Evolutionary conservation across 2,797 vertebrate species (phyloP).

Genomic region (Parambassis ranga): DNA sequence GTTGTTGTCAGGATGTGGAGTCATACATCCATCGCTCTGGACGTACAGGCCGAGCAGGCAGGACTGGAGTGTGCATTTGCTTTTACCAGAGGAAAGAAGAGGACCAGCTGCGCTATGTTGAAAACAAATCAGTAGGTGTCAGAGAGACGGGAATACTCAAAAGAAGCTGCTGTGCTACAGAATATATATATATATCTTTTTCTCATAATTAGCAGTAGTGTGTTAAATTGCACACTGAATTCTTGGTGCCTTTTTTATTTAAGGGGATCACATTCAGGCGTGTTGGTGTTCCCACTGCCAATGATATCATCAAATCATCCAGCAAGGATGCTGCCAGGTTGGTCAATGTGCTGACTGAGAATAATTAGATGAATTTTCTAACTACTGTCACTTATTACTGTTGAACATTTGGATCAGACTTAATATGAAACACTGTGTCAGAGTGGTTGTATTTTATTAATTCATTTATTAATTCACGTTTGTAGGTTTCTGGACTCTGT

Average conservation of each 20-base stretch:
- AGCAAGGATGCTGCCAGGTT: slow-evolving; percentile 93
- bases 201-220: not conserved
- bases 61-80: slow-evolving; percentile 93
- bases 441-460: too few relatives aligned
- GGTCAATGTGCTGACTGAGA: slow-evolving; percentile 6
- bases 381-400: too few relatives aligned
- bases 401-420: too few relatives aligned
- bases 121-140: slow-evolving; percentile 89
- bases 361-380: too few relatives aligned
- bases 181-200: not conserved
- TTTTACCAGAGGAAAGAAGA: slow-evolving; percentile 94
- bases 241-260: not conserved
- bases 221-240: not conserved
- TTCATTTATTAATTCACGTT: too few relatives aligned
- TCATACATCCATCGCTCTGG: slow-evolving; percentile 98
- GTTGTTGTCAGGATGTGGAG: slow-evolving; percentile 88
- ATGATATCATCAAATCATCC: slow-evolving; percentile 94
- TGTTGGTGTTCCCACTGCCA: slow-evolving; percentile 90
- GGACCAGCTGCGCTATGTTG: slow-evolving; percentile 87
- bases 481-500: slow-evolving; percentile 90
- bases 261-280: slow-evolving; percentile 94
- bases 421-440: too few relatives aligned
- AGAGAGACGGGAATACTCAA: not conserved
- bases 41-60: slow-evolving; percentile 92
- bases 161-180: not conserved